Conservation (phyloP, 2,888 invertebrate species). For the Leptogaster cylindrica region DNA sequence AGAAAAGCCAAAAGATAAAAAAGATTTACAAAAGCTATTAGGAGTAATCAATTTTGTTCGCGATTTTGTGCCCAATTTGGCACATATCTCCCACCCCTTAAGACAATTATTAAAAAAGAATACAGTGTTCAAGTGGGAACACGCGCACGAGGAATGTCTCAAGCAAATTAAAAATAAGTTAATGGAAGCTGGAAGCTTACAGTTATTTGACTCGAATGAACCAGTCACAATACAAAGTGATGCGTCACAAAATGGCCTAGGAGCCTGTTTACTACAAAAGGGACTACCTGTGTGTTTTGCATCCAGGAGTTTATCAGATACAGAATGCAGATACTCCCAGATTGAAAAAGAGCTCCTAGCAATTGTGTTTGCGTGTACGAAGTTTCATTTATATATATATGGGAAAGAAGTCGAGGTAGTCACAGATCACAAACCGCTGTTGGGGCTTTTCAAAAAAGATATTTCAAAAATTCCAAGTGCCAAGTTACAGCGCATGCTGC, state of each 20-base stretch:
- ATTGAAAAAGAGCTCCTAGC: conserved; percentile 46
- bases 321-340: conserved; percentile 45
- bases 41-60: conserved; percentile 49
- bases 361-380: conserved; percentile 48
- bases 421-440: conserved; percentile 46
- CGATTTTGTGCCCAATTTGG: conserved; percentile 48
- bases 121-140: conserved; percentile 45
- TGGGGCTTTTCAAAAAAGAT: conserved; percentile 44
- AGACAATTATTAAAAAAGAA: conserved; percentile 48
- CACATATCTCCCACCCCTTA: conserved; percentile 20
- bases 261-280: conserved; percentile 47
- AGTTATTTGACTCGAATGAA: conserved; percentile 41
- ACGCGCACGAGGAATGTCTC: conserved; percentile 42
- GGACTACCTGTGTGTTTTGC: conserved; percentile 43
- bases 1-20: conserved; percentile 45
- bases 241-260: conserved; percentile 45
- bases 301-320: conserved; percentile 41
- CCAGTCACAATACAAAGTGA: conserved; percentile 44
- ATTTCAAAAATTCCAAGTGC: conserved; percentile 45
- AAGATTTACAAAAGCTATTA: conserved; percentile 47
- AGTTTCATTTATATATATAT: conserved; percentile 49
- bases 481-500: conserved; percentile 47
- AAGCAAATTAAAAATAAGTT: conserved; percentile 43
- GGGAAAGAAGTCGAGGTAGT: conserved; percentile 43
- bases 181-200: conserved; percentile 39